These are phyloP conservation scores for Lottia scabra DNA, from an alignment of 2,888 invertebrate genomes.

Conservation along the genomic window DNA sequence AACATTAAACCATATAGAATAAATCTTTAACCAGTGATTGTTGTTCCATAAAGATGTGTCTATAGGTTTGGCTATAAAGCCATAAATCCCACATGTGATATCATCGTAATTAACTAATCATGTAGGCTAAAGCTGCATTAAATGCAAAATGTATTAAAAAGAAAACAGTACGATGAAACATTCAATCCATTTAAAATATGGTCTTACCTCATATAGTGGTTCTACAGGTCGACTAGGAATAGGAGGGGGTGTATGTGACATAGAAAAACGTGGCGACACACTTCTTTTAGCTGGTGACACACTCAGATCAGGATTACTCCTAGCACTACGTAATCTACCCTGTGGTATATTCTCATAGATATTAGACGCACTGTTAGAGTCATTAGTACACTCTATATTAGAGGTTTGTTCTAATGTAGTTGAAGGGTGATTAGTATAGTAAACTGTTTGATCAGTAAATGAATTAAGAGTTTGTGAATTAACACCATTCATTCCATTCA, in stretches of 20 bases:
- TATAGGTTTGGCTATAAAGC: no score
- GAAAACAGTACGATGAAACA: neutral
- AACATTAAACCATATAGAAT: no score
- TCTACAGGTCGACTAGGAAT: constrained; percentile 27
- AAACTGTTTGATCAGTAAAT: neutral
- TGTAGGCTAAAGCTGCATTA: no score
- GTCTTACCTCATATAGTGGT: constrained; percentile 39
- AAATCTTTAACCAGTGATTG: no score
- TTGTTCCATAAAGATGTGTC: no score
- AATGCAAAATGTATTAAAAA: neutral
- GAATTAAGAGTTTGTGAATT: neutral
- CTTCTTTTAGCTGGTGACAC: constrained; percentile 7
- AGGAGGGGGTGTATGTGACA: constrained; percentile 39
- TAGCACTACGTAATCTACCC: constrained; percentile 13
- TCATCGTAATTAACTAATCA: no score
- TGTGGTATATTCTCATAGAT: neutral
- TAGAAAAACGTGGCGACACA: constrained; percentile 13
- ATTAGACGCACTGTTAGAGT: neutral
- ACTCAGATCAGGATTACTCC: constrained; percentile 29
- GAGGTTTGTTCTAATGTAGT: neutral
- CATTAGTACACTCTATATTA: no score
- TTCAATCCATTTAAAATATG: neutral
- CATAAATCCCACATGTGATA: no score
- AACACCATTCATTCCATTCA: neutral
- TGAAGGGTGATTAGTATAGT: neutral